Evolutionary conservation across 2,797 vertebrate genomes (phyloP).

Genomic region (Meriones psammophilus): DNA sequence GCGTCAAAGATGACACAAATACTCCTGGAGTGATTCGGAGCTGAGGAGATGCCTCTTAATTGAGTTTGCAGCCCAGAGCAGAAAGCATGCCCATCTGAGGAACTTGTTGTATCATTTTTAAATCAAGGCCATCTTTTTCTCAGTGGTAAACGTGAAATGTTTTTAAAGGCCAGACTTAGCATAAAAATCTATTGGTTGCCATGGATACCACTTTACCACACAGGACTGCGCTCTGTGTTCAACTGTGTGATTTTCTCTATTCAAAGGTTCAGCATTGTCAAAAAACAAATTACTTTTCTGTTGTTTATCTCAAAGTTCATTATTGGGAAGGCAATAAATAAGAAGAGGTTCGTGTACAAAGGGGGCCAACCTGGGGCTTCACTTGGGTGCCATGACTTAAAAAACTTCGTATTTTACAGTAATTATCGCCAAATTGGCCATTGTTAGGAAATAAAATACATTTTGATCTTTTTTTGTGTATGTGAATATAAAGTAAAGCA

Average conservation of each 20-base stretch:
- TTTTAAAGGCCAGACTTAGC: constrained; percentile 94
- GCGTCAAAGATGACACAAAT: constrained; percentile 83
- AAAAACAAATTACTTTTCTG: constrained; percentile 91
- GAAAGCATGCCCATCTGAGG: constrained; percentile 86
- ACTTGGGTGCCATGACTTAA: constrained; percentile 79
- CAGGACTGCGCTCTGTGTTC: constrained; percentile 90
- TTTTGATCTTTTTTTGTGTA: constrained; percentile 86
- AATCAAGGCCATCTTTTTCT: constrained; percentile 93
- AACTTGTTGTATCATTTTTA: constrained; percentile 92
- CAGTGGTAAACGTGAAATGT: constrained; percentile 92
- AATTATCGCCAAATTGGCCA: constrained; percentile 88
- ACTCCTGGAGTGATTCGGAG: constrained; percentile 78
- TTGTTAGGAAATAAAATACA: constrained; percentile 89
- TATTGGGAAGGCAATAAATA: constrained; percentile 88
- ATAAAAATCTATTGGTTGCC: constrained; percentile 93
- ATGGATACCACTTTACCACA: constrained; percentile 92
- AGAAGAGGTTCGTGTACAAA: constrained; percentile 78
- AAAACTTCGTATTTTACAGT: constrained; percentile 84
- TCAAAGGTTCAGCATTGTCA: constrained; percentile 91
- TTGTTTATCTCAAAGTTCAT: constrained; percentile 91
- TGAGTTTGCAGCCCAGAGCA: constrained; percentile 88
- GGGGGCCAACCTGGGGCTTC: constrained; percentile 82
- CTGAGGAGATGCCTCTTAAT: constrained; percentile 87
- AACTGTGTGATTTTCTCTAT: constrained; percentile 91
- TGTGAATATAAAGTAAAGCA: constrained; percentile 88